A percentile compares a stretch with the other conserved stretches of the same genome.
phyloP scores from a whole-genome alignment of 2,113 vertebrate genomes.

The Apteryx mantelli region DNA sequence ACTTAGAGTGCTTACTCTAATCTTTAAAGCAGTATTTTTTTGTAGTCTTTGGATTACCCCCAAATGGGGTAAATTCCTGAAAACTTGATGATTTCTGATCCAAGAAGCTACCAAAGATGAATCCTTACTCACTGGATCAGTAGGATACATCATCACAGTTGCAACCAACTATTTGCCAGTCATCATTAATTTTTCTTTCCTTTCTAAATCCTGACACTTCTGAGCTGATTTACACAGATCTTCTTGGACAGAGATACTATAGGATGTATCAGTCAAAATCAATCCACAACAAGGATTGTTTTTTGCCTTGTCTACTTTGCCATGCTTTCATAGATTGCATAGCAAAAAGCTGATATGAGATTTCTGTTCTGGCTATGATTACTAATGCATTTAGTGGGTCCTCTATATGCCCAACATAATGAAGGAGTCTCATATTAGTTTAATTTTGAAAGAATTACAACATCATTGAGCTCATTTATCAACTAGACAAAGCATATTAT shows the following conservation, averaged over 20 bases:
- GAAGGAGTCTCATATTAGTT: slow-evolving; percentile 6
- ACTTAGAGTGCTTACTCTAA: not conserved
- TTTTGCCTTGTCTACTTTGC: not conserved
- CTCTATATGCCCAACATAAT: not conserved
- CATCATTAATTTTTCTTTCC: not conserved
- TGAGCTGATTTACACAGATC: not conserved
- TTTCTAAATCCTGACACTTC: not conserved
- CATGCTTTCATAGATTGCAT: not conserved
- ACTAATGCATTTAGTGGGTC: not conserved
- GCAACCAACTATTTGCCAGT: not conserved
- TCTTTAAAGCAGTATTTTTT: not conserved
- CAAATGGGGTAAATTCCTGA: not conserved
- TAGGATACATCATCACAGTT: not conserved
- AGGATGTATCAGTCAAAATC: not conserved
- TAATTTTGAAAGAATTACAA: slow-evolving; percentile 31
- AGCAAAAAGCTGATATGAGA: not conserved
- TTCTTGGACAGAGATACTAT: not conserved
- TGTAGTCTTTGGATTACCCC: not conserved
- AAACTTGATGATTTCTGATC: not conserved
- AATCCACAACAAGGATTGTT: not conserved
- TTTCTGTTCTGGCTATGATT: not conserved
- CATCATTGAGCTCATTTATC: slow-evolving; percentile 20
- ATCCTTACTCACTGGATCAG: not conserved
- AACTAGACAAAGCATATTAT: not conserved
- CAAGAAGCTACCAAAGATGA: not conserved